A percentile compares a stretch with the other conserved stretches of the same genome.
Evolutionary conservation across 2,888 invertebrate species (phyloP).

Genomic region (Hofmannophila pseudospretella): DNA sequence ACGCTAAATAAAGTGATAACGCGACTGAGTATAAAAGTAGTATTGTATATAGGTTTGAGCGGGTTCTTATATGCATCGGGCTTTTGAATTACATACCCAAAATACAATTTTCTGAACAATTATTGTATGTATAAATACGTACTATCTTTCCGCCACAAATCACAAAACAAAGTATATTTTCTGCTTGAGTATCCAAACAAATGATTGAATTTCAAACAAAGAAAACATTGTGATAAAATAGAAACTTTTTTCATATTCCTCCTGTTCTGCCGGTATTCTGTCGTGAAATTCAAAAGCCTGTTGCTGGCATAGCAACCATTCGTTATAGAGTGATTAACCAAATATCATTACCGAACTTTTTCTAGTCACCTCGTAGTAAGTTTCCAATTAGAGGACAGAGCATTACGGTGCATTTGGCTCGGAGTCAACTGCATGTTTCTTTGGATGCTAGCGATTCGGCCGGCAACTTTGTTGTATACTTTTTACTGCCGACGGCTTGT

Average conservation of each 20-base stretch:
- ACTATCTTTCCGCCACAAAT: no score
- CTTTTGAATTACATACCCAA: no score
- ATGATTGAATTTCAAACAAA: no score
- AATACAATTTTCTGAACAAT: no score
- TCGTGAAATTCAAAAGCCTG: background rate
- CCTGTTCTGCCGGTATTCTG: no score
- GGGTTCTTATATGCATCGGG: conserved; percentile 7
- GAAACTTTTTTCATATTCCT: no score
- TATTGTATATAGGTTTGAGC: conserved; percentile 45
- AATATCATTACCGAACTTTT: conserved; percentile 5
- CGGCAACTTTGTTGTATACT: conserved; percentile 4
- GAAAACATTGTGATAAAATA: no score
- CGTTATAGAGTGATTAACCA: background rate
- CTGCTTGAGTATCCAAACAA: no score
- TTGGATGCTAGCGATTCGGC: background rate
- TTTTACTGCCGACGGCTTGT: conserved; percentile 3
- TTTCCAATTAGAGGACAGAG: conserved; percentile 10
- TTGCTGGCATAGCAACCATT: background rate
- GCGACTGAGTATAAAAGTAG: conserved; percentile 70
- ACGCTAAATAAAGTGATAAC: conserved; percentile 71
- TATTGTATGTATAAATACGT: no score
- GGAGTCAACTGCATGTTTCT: conserved; percentile 8
- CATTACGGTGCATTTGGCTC: conserved; percentile 7
- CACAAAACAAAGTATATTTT: no score
- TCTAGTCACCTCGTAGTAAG: background rate